Base-by-base conservation (phyloP, 2,797 vertebrate species). In the Aplochiton taeniatus region DNA sequence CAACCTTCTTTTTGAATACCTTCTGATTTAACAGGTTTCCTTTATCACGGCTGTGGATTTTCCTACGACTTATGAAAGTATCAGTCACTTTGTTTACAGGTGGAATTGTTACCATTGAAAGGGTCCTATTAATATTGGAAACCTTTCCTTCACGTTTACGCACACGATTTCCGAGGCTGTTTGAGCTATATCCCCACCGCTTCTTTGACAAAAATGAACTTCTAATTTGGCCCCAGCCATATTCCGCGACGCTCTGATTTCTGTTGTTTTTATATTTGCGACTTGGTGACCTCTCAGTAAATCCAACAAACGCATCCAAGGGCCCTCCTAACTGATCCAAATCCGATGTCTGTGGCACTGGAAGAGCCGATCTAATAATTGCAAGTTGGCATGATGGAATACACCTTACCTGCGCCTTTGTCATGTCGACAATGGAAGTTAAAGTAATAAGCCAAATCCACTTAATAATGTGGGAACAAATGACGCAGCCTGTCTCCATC, bases 401-500 rank as follows among this genome's bases (percentile, higher is more conserved):
- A 91, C 92, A 93, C 88, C 89, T 91, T 64, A 92, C 87, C 87
- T 93, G 93, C 77, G 92, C 90, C 45, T 79, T 71, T 61, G 85
- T 82, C 78, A 85, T 89, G 73, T 83, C 84, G 85, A 87, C 84
- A n/a, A 86, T 89, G 61, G 86, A 90, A 89, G 88, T 90, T 86
- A 80, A 52, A 70, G 64, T 75, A 61, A 85, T 73, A 73, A 89
- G 69, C 80, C 83, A 86, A 75, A 87, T 83, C 87, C 89, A 88
- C 79, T 84, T 79, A 13, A 74, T 84, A 58, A 72, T 76, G 72
- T 85, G 8, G 58, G 71, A 47, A 19, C 72, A 81, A 81, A 81
- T 69, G 14, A 78, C 82, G 63, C 55, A 73, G 59, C 83, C 73
- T 68, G 75, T 84, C 88, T 87, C 90, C 90, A 91, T 90, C 75